phyloP scores from a whole-genome alignment of 2,113 vertebrate genomes.

The Camelus bactrianus region DNA sequence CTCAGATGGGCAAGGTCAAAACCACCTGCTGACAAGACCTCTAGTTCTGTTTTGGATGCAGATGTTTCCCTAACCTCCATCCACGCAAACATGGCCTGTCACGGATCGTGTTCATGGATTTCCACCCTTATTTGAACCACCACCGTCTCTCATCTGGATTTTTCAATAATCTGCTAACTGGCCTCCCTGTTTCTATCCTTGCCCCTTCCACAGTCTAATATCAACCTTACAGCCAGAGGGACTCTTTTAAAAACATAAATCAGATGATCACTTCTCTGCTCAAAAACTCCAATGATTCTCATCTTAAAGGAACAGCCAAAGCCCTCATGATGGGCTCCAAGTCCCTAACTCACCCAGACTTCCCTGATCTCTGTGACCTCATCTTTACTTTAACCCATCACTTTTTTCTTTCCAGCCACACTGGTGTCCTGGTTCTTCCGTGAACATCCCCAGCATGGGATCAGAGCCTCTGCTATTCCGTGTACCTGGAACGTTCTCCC shows the following conservation, averaged over 20 bases:
- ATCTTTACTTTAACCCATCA: neutral
- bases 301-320: neutral
- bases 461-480: neutral
- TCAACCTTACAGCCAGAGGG: neutral
- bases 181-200: neutral
- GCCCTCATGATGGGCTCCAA: neutral
- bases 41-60: neutral
- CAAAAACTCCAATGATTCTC: neutral
- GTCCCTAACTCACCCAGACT: neutral
- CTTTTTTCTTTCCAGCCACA: neutral
- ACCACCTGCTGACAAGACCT: neutral
- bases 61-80: neutral
- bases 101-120: neutral
- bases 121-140: neutral
- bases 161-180: neutral
- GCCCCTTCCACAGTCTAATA: neutral
- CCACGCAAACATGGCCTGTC: neutral
- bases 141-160: neutral
- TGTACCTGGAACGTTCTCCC: neutral
- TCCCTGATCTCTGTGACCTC: neutral
- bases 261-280: neutral
- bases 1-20: neutral
- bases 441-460: neutral
- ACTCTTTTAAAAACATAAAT: constrained; percentile 10
- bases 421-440: neutral